phyloP scores from a whole-genome alignment of 2,888 invertebrate species.

The Amiota mariae region DNA sequence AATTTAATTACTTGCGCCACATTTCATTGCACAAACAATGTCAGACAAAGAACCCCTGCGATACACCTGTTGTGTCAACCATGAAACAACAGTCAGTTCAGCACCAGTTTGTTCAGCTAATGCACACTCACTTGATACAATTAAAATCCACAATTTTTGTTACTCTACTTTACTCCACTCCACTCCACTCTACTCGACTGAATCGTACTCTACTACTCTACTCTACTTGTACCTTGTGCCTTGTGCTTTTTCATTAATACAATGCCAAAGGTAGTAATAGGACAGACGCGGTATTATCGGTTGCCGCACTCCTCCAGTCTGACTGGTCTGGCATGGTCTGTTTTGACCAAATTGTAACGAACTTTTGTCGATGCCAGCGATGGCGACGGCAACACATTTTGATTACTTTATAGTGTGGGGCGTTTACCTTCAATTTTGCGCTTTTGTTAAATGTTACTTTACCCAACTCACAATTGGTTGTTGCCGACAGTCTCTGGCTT shows the following conservation, averaged over 20 bases:
- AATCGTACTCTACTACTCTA: background rate
- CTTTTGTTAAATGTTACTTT: background rate
- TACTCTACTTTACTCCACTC: background rate
- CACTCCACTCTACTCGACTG: too few relatives aligned
- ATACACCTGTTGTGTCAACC: background rate
- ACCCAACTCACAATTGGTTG: too few relatives aligned
- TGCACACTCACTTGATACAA: background rate
- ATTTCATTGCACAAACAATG: slow-evolving; percentile 25
- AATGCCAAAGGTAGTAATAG: background rate
- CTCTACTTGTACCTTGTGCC: background rate
- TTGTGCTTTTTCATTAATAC: background rate
- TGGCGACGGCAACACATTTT: too few relatives aligned
- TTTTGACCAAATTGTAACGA: too few relatives aligned
- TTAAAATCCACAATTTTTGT: background rate
- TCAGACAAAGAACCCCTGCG: background rate
- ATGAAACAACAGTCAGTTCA: background rate
- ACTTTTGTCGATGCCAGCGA: too few relatives aligned
- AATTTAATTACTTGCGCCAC: slow-evolving; percentile 57
- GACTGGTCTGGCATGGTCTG: background rate
- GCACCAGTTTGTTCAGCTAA: background rate
- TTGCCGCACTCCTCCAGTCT: background rate
- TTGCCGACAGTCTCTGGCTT: too few relatives aligned
- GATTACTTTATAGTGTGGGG: background rate
- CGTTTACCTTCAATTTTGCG: background rate
- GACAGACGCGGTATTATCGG: too few relatives aligned